phyloP scores from a whole-genome alignment of 2,113 vertebrate genomes.

The Catharus minimus region DNA sequence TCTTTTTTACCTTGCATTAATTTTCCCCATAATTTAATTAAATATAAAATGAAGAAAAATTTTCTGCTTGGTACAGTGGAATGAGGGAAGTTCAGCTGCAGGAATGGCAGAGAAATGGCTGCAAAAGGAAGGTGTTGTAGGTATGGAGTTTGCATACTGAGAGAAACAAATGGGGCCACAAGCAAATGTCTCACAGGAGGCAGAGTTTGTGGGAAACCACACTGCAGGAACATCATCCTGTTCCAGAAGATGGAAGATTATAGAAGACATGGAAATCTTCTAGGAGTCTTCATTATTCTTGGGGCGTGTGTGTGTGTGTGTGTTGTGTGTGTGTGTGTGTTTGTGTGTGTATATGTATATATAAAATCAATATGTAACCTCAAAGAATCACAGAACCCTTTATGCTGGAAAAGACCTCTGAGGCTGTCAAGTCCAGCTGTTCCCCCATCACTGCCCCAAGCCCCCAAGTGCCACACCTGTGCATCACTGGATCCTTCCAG shows the following conservation, averaged over 20 bases:
- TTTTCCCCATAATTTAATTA: not conserved
- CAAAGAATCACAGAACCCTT: too few relatives aligned
- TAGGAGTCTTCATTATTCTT: not conserved
- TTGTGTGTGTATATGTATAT: too few relatives aligned
- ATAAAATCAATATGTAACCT: not conserved
- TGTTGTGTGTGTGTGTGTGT: too few relatives aligned
- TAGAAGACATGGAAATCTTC: not conserved
- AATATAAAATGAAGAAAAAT: not conserved
- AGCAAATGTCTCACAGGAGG: not conserved
- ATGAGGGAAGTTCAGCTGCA: not conserved
- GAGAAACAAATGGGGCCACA: not conserved
- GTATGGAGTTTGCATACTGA: not conserved
- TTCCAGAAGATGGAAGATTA: not conserved
- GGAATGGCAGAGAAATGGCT: not conserved
- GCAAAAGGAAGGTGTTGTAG: not conserved
- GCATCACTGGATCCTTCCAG: not conserved
- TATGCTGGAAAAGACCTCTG: not conserved
- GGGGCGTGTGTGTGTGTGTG: too few relatives aligned
- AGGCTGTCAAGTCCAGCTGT: accelerated
- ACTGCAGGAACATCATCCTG: not conserved
- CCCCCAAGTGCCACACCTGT: not conserved
- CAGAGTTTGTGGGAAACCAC: not conserved
- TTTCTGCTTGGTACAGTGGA: not conserved
- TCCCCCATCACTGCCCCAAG: not conserved
- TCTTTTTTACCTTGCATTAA: not conserved